Conservation (phyloP, 2,888 invertebrate species). For the Morinoia aosen region DNA sequence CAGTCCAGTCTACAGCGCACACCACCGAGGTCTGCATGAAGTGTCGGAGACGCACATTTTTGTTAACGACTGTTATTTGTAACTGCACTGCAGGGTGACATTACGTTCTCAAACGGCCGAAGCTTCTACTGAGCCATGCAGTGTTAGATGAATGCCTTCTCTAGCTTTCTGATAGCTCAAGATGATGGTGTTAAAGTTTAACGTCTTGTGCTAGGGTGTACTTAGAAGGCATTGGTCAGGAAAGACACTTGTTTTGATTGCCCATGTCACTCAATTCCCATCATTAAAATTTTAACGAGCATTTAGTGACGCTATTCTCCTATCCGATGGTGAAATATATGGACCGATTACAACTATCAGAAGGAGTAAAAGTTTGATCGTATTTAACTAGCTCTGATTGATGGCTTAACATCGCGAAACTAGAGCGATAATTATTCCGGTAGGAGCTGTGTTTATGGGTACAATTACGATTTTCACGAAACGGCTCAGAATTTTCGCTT, state of each 20-base stretch:
- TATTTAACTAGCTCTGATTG: not conserved
- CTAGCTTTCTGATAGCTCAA: not conserved
- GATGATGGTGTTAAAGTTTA: not conserved
- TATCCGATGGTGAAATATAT: not conserved
- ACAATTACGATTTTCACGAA: not conserved
- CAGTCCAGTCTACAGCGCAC: not conserved
- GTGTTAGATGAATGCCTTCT: not conserved
- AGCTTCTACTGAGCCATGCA: not conserved
- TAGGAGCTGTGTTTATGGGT: not conserved
- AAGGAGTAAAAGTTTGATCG: not conserved
- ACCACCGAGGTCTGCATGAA: not conserved
- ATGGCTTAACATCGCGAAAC: not conserved
- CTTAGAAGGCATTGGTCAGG: not conserved
- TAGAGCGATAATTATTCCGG: not conserved
- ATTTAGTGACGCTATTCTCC: not conserved
- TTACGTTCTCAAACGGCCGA: not conserved
- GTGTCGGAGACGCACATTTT: not conserved
- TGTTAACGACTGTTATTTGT: conserved; percentile 12
- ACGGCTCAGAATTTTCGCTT: not conserved
- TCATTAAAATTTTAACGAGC: not conserved
- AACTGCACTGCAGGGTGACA: not conserved
- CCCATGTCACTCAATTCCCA: not conserved
- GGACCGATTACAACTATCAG: not conserved
- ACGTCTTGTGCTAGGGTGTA: not conserved
- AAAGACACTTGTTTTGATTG: not conserved